These are phyloP conservation scores for Hyaena hyaena DNA, from an alignment of 2,113 vertebrate species.

Conservation along the genomic window DNA sequence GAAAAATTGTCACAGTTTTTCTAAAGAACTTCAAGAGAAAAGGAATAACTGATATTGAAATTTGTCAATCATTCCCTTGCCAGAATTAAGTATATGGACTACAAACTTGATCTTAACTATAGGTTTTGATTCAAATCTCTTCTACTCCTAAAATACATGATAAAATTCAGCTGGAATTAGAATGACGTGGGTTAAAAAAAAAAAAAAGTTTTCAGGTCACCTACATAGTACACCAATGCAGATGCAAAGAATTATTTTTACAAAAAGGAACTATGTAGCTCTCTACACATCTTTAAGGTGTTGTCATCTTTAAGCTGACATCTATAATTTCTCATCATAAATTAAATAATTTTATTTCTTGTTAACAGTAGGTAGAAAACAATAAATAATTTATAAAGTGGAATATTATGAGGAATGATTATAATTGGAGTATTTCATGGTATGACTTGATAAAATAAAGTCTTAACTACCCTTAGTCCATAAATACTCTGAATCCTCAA, in stretches of 20 bases:
- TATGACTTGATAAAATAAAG: background rate
- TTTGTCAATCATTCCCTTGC: background rate
- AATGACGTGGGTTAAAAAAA: background rate
- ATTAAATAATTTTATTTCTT: background rate
- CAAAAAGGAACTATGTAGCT: background rate
- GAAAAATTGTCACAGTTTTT: background rate
- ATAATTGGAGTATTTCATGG: background rate
- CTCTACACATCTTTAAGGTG: background rate
- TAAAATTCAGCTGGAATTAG: background rate
- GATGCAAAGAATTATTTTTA: background rate
- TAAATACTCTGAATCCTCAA: background rate
- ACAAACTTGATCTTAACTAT: background rate
- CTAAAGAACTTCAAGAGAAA: conserved; percentile 18
- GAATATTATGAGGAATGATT: background rate
- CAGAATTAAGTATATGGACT: background rate
- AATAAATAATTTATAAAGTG: background rate
- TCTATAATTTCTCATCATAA: background rate
- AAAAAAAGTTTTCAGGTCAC: background rate
- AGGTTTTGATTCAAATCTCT: background rate
- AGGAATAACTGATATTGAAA: background rate
- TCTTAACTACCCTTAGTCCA: background rate
- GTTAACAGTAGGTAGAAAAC: background rate
- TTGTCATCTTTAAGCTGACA: background rate
- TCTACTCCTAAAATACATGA: background rate
- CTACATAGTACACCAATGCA: background rate